Base-by-base conservation (phyloP, 2,888 invertebrate genomes). In the Nineta flava region DNA sequence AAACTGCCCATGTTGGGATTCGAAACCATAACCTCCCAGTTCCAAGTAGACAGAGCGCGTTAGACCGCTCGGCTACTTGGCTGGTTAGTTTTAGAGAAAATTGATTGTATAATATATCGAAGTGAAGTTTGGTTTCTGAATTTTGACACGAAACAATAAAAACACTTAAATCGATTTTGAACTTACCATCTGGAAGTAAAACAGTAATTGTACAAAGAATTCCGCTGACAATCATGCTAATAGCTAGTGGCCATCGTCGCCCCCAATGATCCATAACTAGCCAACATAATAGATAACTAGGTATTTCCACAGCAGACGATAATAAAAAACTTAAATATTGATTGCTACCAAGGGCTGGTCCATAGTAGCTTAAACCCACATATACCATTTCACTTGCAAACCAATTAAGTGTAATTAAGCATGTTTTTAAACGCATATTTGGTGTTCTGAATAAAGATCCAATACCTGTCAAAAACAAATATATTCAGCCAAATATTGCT, bases 301-400 rank as follows among this genome's bases (percentile, higher is more conserved):
- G 92, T 57, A 93, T 79, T 68, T 93, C 93, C 4, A 91, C 90
- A 0, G 82, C 77, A 0, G 87, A 87, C 2, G 90, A 87, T 43
- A 93, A 72, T 53, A 91, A 79, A 64, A 93, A 93, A 60, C 90
- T 91, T 59, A 92, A 73, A 66, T 92, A 90, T 59, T 90, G 85
- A 64, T 91, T 86, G 59, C 75, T 84, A 9, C 92, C 92, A 48
- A 93, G 72, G 1, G 88, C 83, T 9, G 92, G 91, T 0, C 91
- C 90, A 59, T 93, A 93, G 62, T 92, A 91, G 56, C 90, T 91
- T 38, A 93, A 71, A 0, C 93, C 93, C 15, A 93, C 84, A 61
- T 93, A 93, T 2, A 92, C 92, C 65, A 87, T 90, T 61, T 91
- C 88, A 58, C 88, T 92, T 46, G 91, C 90, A 63, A 93, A 91